These are phyloP conservation scores for Aspiorhynchus laticeps DNA, from an alignment of 2,113 vertebrate genomes.

Conservation along the genomic window DNA sequence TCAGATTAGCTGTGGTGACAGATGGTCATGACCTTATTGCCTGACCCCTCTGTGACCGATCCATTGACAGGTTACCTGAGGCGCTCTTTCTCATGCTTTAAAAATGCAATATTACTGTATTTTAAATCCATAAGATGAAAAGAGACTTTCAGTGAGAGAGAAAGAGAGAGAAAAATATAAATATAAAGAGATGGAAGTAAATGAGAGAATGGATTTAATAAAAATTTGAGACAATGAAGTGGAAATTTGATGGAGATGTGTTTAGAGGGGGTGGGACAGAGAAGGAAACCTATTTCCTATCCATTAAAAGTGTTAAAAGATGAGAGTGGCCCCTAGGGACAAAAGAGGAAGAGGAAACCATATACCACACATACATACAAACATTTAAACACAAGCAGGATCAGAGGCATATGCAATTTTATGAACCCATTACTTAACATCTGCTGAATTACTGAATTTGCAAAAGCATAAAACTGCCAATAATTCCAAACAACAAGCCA, in stretches of 20 bases:
- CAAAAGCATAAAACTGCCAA: not conserved
- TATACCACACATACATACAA: conserved; percentile 28
- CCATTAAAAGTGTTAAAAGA: conserved; percentile 25
- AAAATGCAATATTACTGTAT: not conserved
- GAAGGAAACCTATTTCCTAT: conserved; percentile 25
- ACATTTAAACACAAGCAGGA: conserved; percentile 12
- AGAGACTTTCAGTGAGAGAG: not conserved
- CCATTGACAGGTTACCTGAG: not conserved
- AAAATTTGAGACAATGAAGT: not conserved
- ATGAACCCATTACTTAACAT: not conserved
- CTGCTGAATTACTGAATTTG: not conserved
- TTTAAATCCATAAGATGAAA: not conserved
- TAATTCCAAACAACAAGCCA: not conserved
- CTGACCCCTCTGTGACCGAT: conserved; percentile 3
- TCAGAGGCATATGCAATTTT: not conserved
- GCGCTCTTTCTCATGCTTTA: not conserved
- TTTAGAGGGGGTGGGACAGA: not conserved
- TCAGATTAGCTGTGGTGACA: conserved; percentile 44
- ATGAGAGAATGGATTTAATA: not conserved
- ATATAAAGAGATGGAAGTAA: not conserved
- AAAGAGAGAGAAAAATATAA: not conserved
- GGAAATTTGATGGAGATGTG: not conserved
- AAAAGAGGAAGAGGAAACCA: conserved; percentile 3
- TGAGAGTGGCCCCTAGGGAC: conserved; percentile 20
- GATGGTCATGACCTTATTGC: conserved; percentile 36